Percentiles rank a stretch among this genome's conserved stretches.
These are phyloP conservation scores for Drosophila melanogaster DNA, from an alignment of 1,140 invertebrate genomes.

Conservation along the genomic window DNA sequence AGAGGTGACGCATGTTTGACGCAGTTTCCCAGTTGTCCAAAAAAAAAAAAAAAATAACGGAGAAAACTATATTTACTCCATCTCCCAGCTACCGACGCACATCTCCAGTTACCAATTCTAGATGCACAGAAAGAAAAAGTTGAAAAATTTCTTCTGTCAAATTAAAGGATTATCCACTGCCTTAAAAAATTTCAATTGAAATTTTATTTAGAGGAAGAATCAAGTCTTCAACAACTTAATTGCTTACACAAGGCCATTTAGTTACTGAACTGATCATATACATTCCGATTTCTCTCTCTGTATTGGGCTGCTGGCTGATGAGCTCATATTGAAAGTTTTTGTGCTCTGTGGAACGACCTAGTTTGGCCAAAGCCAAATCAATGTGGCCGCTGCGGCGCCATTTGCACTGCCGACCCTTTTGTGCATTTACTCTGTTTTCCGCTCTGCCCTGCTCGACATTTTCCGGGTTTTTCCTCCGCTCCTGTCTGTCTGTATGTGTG, in stretches of 20 bases:
- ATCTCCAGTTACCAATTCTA: constrained; percentile 16
- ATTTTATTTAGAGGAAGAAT: too few relatives aligned
- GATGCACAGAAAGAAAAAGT: constrained; percentile 9
- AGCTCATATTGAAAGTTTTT: constrained; percentile 81
- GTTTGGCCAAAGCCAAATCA: constrained; percentile 74
- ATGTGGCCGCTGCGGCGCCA: constrained; percentile 76
- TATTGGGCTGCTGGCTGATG: constrained; percentile 51
- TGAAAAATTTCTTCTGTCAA: too few relatives aligned
- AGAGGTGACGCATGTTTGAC: constrained; percentile 62
- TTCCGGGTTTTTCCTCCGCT: constrained; percentile 33
- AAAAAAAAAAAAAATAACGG: constrained; percentile 4
- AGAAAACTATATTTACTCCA: constrained; percentile 35
- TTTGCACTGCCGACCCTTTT: constrained; percentile 75
- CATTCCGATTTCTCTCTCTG: neutral
- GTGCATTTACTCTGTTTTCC: constrained; percentile 46
- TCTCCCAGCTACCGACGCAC: constrained; percentile 8
- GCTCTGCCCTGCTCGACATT: constrained; percentile 43
- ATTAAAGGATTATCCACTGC: too few relatives aligned
- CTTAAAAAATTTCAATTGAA: too few relatives aligned
- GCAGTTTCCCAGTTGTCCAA: constrained; percentile 51
- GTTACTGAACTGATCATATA: neutral
- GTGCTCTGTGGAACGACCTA: constrained; percentile 66
- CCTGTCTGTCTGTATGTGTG: constrained; percentile 6
- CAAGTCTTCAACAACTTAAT: too few relatives aligned
- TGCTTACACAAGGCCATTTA: neutral